These are phyloP conservation scores for Falcaria lacertinaria DNA, from an alignment of 2,888 invertebrate species.

Conservation along the genomic window DNA sequence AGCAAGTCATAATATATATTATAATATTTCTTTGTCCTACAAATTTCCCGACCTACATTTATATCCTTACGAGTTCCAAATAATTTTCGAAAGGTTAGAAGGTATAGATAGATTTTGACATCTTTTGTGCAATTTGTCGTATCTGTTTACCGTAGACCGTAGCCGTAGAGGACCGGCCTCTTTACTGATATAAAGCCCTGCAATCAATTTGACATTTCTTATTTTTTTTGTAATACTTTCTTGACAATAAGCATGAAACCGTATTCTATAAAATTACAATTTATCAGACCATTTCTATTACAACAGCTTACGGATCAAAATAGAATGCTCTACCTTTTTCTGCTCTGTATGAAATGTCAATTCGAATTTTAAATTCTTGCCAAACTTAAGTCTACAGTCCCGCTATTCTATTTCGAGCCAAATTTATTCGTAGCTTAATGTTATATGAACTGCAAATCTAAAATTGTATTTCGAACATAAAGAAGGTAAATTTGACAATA, in stretches of 20 bases:
- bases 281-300: too few relatives aligned
- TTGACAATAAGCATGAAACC: too few relatives aligned
- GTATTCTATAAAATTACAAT: too few relatives aligned
- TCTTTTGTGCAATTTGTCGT: slow-evolving; percentile 10
- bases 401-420: neutral
- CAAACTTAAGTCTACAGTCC: neutral
- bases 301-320: neutral
- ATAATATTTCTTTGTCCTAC: too few relatives aligned
- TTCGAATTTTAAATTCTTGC: neutral
- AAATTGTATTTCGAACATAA: slow-evolving; percentile 15
- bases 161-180: neutral
- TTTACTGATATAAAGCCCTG: too few relatives aligned
- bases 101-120: too few relatives aligned
- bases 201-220: neutral
- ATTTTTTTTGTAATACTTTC: too few relatives aligned
- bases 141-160: neutral
- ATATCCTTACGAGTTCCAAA: too few relatives aligned
- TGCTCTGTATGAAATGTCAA: neutral
- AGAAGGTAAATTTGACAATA: slow-evolving; percentile 12
- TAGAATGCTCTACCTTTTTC: neutral
- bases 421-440: neutral
- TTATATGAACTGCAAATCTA: slow-evolving; percentile 11
- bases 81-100: too few relatives aligned
- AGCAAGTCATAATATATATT: too few relatives aligned
- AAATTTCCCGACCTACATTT: too few relatives aligned